Base-by-base conservation (phyloP, 2,888 invertebrate species). In the Lasioglossum malachurum region DNA sequence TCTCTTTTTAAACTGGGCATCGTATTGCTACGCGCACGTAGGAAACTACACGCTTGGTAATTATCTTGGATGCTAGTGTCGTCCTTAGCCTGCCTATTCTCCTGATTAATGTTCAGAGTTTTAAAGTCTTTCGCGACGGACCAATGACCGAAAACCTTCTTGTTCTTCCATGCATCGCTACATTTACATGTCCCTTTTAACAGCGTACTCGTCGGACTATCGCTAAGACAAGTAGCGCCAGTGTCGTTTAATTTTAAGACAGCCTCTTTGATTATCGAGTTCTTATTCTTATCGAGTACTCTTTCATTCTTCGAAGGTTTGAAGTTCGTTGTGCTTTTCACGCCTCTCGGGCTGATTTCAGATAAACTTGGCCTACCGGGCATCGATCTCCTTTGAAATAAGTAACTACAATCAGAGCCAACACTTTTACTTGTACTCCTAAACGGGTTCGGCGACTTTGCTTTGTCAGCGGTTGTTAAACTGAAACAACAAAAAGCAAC, bases 1-100 rank as follows among this genome's bases (percentile, higher is more conserved):
- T 92, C 92, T 84, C 93, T 93, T 86, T 94, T 95, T 77, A 94
- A 91, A 78, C 94, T 95, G 35, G 95, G 95, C 95, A 95, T 95
- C 4, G 95, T 95, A 79, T 95, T 95, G 78, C 95, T 95, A 19
- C 95, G 92, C 23, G 93, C 94, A 0, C 95, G 93, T 82, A 94
- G 93, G 84, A 95, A 95, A 83, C 94, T 94, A 80, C 92, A 93
- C 4, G 93, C 85, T 49, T 92, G 89, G 82, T 91, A 95, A 71
- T 86, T 91, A 69, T 94, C 93, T 23, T 90, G 90, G 74, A 94
- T 91, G 83, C 93, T 95, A 19, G 93, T 89, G 75, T 95, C 95
- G 75, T 95, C 95, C 75, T 95, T 95, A 23, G 90, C 93, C 82
- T 91, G 91, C 76, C 92, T 87, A 60, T 89, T 89, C n/a, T 93